phyloP scores from a whole-genome alignment of 2,113 vertebrate genomes.

The Origma solitaria region DNA sequence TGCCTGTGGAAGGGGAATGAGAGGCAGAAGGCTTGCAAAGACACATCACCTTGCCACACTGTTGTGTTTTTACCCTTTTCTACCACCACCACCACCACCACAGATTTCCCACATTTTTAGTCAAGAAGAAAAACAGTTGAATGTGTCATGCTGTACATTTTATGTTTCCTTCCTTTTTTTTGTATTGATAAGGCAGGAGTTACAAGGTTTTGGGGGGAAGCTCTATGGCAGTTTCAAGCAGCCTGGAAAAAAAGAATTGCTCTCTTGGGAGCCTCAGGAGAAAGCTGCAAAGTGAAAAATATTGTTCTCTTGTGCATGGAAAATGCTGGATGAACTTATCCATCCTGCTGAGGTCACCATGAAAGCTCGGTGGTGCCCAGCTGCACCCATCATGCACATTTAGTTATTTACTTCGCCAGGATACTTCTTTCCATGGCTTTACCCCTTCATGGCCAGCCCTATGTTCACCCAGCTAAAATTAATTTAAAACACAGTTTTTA shows the following conservation, averaged over 20 bases:
- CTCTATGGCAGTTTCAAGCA: not conserved
- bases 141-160: not conserved
- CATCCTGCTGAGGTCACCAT: not conserved
- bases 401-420: not conserved
- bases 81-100: not conserved
- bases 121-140: not conserved
- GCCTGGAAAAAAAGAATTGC: not conserved
- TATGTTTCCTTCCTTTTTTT: constrained; percentile 11
- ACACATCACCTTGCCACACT: rapidly evolving
- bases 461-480: not conserved
- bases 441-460: not conserved
- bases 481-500: not conserved
- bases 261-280: not conserved
- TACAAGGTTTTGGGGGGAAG: not conserved
- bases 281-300: not conserved
- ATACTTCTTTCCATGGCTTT: not conserved
- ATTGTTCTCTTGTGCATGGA: not conserved
- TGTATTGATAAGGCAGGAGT: not conserved
- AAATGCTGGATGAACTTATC: not conserved
- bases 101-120: not conserved
- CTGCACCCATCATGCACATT: not conserved
- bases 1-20: not conserved
- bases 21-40: not conserved
- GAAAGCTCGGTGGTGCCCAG: not conserved
- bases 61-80: not conserved